phyloP scores from a whole-genome alignment of 1,140 invertebrate genomes.

The Laupala kohalensis region DNA sequence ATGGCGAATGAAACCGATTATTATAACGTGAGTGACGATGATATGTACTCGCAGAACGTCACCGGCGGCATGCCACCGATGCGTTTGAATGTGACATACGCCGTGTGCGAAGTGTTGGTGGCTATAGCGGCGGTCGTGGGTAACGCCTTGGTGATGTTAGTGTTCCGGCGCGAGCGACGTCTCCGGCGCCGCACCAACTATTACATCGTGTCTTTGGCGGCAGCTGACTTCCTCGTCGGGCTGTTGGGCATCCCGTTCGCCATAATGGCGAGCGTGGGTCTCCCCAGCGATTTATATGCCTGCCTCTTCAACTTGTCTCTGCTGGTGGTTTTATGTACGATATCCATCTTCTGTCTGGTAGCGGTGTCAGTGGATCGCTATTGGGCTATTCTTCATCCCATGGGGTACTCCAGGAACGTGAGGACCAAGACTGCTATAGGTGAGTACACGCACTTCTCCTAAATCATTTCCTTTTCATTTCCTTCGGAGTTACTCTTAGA shows the following conservation, averaged over 20 bases:
- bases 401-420: slow-evolving; percentile 78
- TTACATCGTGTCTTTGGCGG: slow-evolving; percentile 77
- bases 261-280: slow-evolving; percentile 56
- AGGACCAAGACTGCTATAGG: slow-evolving; percentile 68
- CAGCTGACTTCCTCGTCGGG: slow-evolving; percentile 62
- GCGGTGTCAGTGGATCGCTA: slow-evolving; percentile 83
- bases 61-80: not conserved
- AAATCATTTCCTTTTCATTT: too few relatives aligned
- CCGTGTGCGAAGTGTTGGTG: slow-evolving; percentile 62
- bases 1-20: too few relatives aligned
- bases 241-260: slow-evolving; percentile 66
- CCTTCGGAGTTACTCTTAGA: too few relatives aligned
- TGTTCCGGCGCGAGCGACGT: slow-evolving; percentile 61
- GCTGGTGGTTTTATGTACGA: slow-evolving; percentile 76
- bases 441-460: slow-evolving; percentile 36
- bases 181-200: slow-evolving; percentile 74
- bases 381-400: slow-evolving; percentile 81
- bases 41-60: too few relatives aligned
- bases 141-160: slow-evolving; percentile 72
- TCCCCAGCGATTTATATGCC: slow-evolving; percentile 62
- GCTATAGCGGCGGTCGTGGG: slow-evolving; percentile 67
- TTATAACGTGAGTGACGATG: too few relatives aligned
- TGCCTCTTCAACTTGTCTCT: slow-evolving; percentile 79
- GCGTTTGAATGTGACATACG: slow-evolving; percentile 49
- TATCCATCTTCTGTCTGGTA: slow-evolving; percentile 81